Evolutionary conservation across 1,140 invertebrate genomes (phyloP), one percentile per base, ranked within the genome.

Genomic region (Kradibia gibbosae): DNA sequence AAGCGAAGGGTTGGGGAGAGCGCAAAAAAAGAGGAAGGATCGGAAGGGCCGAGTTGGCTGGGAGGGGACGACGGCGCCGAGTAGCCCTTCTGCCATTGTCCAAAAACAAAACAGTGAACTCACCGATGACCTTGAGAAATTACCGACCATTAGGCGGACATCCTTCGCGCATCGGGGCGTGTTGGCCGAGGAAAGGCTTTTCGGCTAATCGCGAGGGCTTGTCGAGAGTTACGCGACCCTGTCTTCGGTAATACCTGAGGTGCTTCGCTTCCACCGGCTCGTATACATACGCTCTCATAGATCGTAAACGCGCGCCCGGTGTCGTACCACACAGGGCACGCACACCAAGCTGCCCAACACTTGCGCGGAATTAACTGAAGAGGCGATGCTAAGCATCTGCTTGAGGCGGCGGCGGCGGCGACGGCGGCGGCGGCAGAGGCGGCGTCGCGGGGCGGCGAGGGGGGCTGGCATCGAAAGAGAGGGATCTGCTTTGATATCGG

Each of bases 61-160:
- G 45, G 25, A 20, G 42, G 13, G 39, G 22, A 28, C 39, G 57
- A 34, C 74, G 65, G 65, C 39, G 74, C 74, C 25, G 13, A 31
- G n/a, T n/a, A n/a, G n/a, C 57, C 20, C 34, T 28, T 25, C n/a
- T 13, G 17, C n/a, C n/a, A n/a, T 25, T 28, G 42, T 8, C 28
- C 17, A 71, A 80, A 72, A 79, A 79, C 50, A 79, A 80, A 80
- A 72, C 50, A 80, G 11, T 74, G 42, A 80, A 78, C 77, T 79
- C 55, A 50, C 53, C 71, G 71, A 80, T 60, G 71, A 80, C 78
- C 78, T 80, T 80, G 78, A 73, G 50, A 80, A 65, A 72, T 31
- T 65, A 72, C 78, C 78, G 78, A 80, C 67, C 53, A 73, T 80
- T 55, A 80, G 53, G 67, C 78, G 78, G 78, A 70, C 78, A 72